phyloP scores from a whole-genome alignment of 2,113 vertebrate species.

The Dipodomys spectabilis region DNA sequence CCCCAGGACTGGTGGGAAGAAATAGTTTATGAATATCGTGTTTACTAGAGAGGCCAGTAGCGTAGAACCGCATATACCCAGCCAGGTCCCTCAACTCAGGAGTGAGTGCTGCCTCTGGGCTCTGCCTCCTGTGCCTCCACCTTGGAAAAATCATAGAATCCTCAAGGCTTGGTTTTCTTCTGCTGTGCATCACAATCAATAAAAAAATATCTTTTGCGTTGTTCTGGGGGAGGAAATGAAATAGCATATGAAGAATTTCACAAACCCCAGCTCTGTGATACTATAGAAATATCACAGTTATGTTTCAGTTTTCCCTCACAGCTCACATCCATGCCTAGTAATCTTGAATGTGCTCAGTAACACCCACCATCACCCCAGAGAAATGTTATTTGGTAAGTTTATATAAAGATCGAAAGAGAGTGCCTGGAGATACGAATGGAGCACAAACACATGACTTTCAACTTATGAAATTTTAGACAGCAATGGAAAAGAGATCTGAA shows the following conservation, averaged over 20 bases:
- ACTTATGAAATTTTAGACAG: not conserved
- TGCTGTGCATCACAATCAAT: constrained; percentile 1
- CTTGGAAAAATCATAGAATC: not conserved
- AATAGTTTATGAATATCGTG: not conserved
- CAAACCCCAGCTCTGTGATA: not conserved
- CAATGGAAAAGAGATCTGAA: not conserved
- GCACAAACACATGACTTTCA: constrained; percentile 2
- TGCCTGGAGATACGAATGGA: not conserved
- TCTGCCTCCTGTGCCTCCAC: not conserved
- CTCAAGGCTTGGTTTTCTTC: constrained; percentile 19
- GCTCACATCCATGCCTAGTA: not conserved
- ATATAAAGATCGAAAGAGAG: constrained; percentile 52
- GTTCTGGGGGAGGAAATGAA: not conserved
- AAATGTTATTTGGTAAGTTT: constrained; percentile 27
- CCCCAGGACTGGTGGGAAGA: too few relatives aligned
- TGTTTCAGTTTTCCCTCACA: not conserved
- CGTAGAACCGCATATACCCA: not conserved
- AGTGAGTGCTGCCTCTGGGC: not conserved
- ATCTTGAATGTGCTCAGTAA: not conserved
- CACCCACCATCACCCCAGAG: not conserved
- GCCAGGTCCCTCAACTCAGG: not conserved
- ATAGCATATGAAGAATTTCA: not conserved
- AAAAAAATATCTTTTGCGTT: not conserved
- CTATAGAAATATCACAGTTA: not conserved
- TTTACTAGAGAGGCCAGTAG: not conserved